A percentile compares a stretch with the other conserved stretches of the same genome.
These are phyloP conservation scores for Ciconia maguari DNA, from an alignment of 2,113 vertebrate genomes.

Conservation along the genomic window DNA sequence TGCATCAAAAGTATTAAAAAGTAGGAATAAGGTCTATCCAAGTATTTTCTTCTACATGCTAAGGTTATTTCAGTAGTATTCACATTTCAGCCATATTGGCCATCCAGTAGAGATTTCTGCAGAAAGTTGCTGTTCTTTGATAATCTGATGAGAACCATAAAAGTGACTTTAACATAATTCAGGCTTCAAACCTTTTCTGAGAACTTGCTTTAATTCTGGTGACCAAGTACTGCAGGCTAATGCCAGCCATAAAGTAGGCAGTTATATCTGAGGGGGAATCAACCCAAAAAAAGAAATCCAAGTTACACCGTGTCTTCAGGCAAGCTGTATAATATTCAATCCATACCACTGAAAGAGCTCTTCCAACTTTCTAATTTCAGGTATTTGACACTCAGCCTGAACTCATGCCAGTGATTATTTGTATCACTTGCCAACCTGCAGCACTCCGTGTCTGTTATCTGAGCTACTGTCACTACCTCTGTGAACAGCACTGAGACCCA, in stretches of 20 bases:
- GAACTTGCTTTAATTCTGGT: not conserved
- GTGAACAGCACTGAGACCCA: not conserved
- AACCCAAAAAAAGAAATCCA: not conserved
- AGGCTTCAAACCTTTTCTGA: not conserved
- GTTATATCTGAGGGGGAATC: not conserved
- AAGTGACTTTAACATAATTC: not conserved
- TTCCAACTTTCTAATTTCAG: not conserved
- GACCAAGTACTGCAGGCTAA: not conserved
- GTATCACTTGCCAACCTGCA: constrained; percentile 13
- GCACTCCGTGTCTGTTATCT: not conserved
- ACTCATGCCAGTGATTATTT: not conserved
- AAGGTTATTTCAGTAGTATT: not conserved
- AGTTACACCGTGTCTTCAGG: not conserved
- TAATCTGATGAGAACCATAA: not conserved
- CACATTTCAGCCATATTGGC: not conserved
- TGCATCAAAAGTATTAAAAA: not conserved
- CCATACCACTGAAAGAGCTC: not conserved
- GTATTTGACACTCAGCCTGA: constrained; percentile 17
- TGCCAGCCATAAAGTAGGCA: not conserved
- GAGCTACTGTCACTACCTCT: constrained; percentile 25
- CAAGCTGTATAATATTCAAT: not conserved
- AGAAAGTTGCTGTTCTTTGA: not conserved
- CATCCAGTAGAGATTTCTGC: not conserved
- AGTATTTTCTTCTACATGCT: not conserved
- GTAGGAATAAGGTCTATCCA: not conserved